Percentiles rank a stretch among this genome's conserved stretches.
Conservation (phyloP, 2,888 invertebrate species). For the Micropterix aruncella region DNA sequence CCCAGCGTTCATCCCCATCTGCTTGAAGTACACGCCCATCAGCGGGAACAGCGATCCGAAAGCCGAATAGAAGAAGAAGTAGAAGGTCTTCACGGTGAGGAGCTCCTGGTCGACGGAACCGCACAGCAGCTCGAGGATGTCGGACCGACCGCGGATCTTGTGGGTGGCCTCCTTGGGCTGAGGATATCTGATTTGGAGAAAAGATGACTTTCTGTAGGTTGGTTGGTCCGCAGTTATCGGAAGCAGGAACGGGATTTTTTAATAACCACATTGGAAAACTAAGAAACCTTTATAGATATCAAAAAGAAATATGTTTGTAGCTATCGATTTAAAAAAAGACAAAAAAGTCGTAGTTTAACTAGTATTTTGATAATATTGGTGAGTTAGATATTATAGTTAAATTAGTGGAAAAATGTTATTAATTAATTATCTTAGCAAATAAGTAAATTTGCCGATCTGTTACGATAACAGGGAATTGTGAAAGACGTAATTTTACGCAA, state of each 20-base stretch:
- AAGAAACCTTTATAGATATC: background rate
- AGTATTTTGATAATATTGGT: no score
- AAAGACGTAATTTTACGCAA: no score
- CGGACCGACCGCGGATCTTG: constrained; percentile 78
- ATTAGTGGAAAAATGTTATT: no score
- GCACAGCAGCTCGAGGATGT: constrained; percentile 69
- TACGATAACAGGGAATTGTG: no score
- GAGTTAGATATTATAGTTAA: no score
- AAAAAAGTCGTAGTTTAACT: no score
- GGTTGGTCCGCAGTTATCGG: background rate
- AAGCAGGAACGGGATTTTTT: background rate
- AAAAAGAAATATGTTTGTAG: no score
- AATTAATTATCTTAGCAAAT: no score
- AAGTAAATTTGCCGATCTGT: no score
- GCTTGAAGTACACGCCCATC: constrained; percentile 99
- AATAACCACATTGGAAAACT: background rate
- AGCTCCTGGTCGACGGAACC: constrained; percentile 82
- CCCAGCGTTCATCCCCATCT: constrained; percentile 97
- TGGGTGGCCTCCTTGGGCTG: constrained; percentile 80
- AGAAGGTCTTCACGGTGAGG: constrained; percentile 91
- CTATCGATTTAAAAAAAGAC: no score
- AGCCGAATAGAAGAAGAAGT: constrained; percentile 98
- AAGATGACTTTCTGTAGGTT: background rate
- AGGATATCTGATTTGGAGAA: constrained; percentile 51
- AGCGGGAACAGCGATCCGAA: constrained; percentile 97